phyloP scores from a whole-genome alignment of 2,797 vertebrate genomes.

The Cyclura pinguis region DNA sequence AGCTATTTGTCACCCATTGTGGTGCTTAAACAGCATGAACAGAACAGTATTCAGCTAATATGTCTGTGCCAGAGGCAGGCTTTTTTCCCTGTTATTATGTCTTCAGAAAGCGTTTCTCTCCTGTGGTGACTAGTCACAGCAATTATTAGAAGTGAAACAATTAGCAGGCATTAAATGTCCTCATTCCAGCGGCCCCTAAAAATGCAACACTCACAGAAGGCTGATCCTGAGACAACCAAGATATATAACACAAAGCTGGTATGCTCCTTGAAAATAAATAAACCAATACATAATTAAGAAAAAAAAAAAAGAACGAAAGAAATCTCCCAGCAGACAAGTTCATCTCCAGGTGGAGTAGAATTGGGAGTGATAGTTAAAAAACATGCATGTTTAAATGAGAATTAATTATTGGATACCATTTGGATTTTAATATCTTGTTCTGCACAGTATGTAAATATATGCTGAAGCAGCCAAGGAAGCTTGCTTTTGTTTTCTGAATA shows the following conservation, averaged over 20 bases:
- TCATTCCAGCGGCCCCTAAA: slow-evolving; percentile 54
- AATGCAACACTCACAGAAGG: neutral
- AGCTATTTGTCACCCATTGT: slow-evolving; percentile 66
- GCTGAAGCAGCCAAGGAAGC: slow-evolving; percentile 29
- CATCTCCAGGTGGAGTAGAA: slow-evolving; percentile 60
- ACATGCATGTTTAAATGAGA: slow-evolving; percentile 65
- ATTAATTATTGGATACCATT: slow-evolving; percentile 65
- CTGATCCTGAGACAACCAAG: slow-evolving; percentile 29
- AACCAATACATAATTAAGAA: too few species aligned
- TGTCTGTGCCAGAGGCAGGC: slow-evolving; percentile 43
- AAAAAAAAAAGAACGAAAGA: neutral
- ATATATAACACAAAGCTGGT: neutral
- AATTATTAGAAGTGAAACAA: slow-evolving; percentile 68
- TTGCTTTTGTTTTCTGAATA: neutral
- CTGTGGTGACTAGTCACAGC: slow-evolving; percentile 60
- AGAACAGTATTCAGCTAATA: slow-evolving; percentile 52
- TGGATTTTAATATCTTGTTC: slow-evolving; percentile 68
- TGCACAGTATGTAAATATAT: slow-evolving; percentile 64
- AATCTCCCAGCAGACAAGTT: neutral
- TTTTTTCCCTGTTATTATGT: slow-evolving; percentile 48
- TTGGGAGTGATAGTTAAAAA: slow-evolving; percentile 62
- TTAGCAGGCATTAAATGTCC: slow-evolving; percentile 63
- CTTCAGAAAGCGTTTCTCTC: slow-evolving; percentile 48
- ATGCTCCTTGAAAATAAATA: neutral
- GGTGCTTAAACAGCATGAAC: slow-evolving; percentile 56